Base-by-base conservation (phyloP, 2,888 invertebrate genomes). In the Apoda limacodes region DNA sequence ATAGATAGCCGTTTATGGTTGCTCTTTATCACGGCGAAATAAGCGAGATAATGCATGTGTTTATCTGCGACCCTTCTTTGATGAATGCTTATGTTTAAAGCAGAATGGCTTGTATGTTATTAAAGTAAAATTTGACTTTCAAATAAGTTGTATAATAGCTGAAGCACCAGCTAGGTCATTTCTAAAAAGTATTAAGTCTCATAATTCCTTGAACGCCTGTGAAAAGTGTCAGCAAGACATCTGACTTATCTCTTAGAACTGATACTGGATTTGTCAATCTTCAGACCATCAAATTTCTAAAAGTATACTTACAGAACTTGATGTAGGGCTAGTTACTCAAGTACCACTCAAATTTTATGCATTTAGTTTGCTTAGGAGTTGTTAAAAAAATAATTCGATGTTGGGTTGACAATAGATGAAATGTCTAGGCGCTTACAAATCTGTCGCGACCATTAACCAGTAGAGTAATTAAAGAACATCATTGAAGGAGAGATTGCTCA, bases 101-200 rank as follows among this genome's bases (percentile, higher is more conserved):
- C 12, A 26, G 9, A 32, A 27, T 32, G 32, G 32, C 17, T 15
- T 32, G 13, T 14, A 26, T 15, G 14, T 32, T 26, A 15, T 26
- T 32, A 22, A 10, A 13, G 21, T 20, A 17, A 25, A 31, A 13
- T 25, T 12, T 20, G 25, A 2, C n/a, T 31, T 31, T 31, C 31
- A 19, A 25, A 13, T 26, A 13, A 32, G 32, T 20, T 32, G 32
- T 14, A 22, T 32, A 9, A 26, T 32, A 12, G 32, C 32, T 12
- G 32, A 28, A 22, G 32, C 32, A 24, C 17, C 17, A 17, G 17
- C 32, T 23, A 32, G 37, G 24, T 11, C 32, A 9, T 37, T 37
- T 33, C 13, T 37, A 11, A 37, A 37, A 33, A 24, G 37, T 30
- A 30, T 37, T 20, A 37, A 33, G 13, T 37, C 32, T 5, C 37